Evolutionary conservation across 64 coral and sea anemone species (phyloP).

Genomic region (Dendronephthya gigantea): DNA sequence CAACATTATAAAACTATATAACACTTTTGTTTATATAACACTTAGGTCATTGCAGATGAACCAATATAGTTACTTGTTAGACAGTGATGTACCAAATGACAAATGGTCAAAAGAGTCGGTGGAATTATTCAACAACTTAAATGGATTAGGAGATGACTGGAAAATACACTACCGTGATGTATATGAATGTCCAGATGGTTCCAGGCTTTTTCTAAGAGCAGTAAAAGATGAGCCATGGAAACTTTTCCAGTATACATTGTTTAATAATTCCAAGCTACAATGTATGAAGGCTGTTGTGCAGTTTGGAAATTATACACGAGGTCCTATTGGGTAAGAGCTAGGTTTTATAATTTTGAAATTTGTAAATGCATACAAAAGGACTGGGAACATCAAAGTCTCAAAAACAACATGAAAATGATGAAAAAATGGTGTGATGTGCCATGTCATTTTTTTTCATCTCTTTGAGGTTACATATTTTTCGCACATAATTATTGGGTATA

Average conservation of each 20-base stretch:
- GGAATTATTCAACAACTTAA: slow-evolving; percentile 46
- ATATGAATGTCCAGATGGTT: slow-evolving; percentile 22
- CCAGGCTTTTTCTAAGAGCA: slow-evolving; percentile 53
- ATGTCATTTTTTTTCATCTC: no score
- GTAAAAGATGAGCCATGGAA: slow-evolving; percentile 46
- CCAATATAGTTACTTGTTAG: no score
- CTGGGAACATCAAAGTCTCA: no score
- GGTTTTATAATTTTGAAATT: slow-evolving; percentile 12
- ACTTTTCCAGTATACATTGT: slow-evolving; percentile 69
- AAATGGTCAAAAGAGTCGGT: slow-evolving; percentile 18
- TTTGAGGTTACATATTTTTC: no score
- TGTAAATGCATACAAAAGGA: no score
- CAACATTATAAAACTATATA: no score
- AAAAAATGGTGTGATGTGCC: no score
- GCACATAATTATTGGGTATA: no score
- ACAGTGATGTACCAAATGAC: neutral
- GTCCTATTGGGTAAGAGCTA: slow-evolving; percentile 48
- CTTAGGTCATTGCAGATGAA: no score
- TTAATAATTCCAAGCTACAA: slow-evolving; percentile 49
- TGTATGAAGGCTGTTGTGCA: slow-evolving; percentile 59
- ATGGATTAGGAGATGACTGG: slow-evolving; percentile 47
- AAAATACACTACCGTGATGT: neutral
- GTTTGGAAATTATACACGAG: slow-evolving; percentile 72
- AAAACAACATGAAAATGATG: no score
- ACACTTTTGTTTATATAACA: no score